Base-by-base conservation (phyloP, 2,113 vertebrate species). In the Pandion haliaetus region DNA sequence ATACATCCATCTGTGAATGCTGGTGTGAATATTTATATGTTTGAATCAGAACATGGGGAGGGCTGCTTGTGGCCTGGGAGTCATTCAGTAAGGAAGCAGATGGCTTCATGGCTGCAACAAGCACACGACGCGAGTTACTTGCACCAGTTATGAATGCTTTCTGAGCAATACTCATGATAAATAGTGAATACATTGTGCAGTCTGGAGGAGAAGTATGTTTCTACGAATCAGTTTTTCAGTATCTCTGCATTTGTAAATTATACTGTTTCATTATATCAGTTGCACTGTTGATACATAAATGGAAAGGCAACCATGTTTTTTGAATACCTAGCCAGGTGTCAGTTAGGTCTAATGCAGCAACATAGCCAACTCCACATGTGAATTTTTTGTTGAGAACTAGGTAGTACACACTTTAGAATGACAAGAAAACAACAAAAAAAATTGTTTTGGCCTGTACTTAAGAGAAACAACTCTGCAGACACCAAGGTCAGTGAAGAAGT, bases 1-100 rank as follows among this genome's bases (percentile, higher is more conserved):
- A 82, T 95, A 62, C 21, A 92, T 89, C 91, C 91, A 95, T 95
- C 91, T 87, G 95, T 85, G 73, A 77, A 62, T 58, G 32, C 55
- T 94, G 76, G 42, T 90, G 90, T 74, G 95, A 95, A 88, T 96
- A 92, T 96, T 95, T 93, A 73, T 94, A 65, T 29, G 36, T 73
- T 96, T 83, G 86, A 95, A 80, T 94, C 70, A 77, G 93, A 84
- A 32, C 42, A 24, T 6, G 24, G 72, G 34, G 80, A 88, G 49
- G 47, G 77, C 65, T 57, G 78, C 66, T 28, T 87, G 70, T 86
- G 94, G 77, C 71, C 93, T 79, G 94, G 94, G 94, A 95, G 62
- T 73, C 82, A 50, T 90, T 93, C 0, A 15, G 69, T 80, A 95
- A 90, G 91, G 95, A 97, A 94, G 81, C 96, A 97, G 97, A 93